A percentile compares a stretch with the other conserved stretches of the same genome.
Conservation (phyloP, 2,113 vertebrate genomes). For the Thamnophis sirtalis region DNA sequence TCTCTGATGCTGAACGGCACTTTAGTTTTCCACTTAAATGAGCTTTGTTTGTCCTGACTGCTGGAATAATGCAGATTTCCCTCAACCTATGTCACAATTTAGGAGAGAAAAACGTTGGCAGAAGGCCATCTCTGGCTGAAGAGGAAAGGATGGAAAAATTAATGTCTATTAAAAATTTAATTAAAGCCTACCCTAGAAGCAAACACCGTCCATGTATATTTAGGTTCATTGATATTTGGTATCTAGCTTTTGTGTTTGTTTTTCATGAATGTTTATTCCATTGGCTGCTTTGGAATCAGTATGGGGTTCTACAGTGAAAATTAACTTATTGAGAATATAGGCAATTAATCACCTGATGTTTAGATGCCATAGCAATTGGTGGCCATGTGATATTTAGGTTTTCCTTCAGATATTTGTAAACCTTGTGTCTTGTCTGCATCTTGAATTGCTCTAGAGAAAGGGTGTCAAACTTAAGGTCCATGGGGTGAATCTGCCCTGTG, state of each 20-base stretch:
- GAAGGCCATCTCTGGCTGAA: background rate
- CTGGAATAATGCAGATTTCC: background rate
- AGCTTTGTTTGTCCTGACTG: background rate
- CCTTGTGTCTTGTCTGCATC: background rate
- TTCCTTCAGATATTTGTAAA: background rate
- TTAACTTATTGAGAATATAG: background rate
- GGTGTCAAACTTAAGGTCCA: too few relatives aligned
- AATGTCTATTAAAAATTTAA: background rate
- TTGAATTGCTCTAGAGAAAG: background rate
- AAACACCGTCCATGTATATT: too few relatives aligned
- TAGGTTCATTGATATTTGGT: too few relatives aligned
- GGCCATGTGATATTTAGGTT: background rate
- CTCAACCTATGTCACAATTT: background rate
- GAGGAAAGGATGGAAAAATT: background rate
- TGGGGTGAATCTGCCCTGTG: too few relatives aligned
- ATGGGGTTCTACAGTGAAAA: background rate
- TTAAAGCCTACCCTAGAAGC: background rate
- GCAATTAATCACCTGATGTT: background rate
- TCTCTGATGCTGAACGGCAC: too few relatives aligned
- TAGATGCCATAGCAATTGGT: background rate
- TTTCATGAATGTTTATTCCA: background rate
- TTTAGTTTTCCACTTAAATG: too few relatives aligned
- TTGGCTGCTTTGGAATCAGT: background rate
- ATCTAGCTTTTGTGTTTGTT: too few relatives aligned
- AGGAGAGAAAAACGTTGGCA: background rate